Conservation (phyloP, 2,113 vertebrate genomes). For the Malurus alboscapulatus region DNA sequence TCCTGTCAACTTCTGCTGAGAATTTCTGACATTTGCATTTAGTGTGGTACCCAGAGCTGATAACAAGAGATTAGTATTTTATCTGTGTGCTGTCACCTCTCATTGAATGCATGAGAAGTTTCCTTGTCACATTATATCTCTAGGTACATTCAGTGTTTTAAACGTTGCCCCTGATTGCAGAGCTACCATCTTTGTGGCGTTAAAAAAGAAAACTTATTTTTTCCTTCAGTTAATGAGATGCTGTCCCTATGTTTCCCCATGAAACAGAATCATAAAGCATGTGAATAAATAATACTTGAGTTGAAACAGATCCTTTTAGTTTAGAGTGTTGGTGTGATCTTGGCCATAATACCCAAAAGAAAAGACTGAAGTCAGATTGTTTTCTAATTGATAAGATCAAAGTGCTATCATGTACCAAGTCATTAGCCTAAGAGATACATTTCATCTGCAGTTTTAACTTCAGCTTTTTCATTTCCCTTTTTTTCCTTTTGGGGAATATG, state of each 20-base stretch:
- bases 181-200: background rate
- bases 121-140: conserved; percentile 4
- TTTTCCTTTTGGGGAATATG: background rate
- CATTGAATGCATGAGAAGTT: conserved; percentile 26
- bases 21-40: conserved; percentile 30
- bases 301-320: background rate
- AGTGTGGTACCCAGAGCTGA: background rate
- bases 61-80: conserved; percentile 52
- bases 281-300: conserved; percentile 10
- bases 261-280: conserved; percentile 39
- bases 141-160: conserved; percentile 9
- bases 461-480: background rate
- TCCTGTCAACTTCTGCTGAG: conserved; percentile 12
- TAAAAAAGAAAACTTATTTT: conserved; percentile 12
- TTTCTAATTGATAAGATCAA: conserved; percentile 39
- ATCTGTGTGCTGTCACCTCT: conserved; percentile 31
- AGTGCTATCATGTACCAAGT: background rate
- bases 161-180: background rate
- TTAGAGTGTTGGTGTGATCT: background rate
- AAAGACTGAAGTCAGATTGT: conserved; percentile 27
- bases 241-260: conserved; percentile 2
- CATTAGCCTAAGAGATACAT: background rate
- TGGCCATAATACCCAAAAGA: conserved; percentile 24
- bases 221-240: conserved; percentile 23
- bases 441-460: background rate